Conservation (phyloP, 2,113 vertebrate genomes). For the Grammomys surdaster region DNA sequence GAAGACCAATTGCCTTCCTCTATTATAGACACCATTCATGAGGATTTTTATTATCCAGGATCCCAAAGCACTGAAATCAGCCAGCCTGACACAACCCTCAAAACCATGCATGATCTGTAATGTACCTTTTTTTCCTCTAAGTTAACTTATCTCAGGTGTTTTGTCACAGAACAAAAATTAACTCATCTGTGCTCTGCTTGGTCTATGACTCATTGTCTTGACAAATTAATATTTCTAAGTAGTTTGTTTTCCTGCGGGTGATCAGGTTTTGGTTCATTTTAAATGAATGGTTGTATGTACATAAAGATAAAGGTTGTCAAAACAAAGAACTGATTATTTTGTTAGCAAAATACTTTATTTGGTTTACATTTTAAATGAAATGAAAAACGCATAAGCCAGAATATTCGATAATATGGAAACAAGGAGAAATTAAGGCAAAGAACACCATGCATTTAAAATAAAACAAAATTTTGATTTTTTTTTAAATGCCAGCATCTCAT, state of each 20-base stretch:
- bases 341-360: constrained; percentile 60
- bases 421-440: constrained; percentile 15
- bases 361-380: constrained; percentile 36
- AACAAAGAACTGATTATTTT: not conserved
- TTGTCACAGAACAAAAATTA: not conserved
- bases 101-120: not conserved
- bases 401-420: constrained; percentile 1
- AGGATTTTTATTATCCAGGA: not conserved
- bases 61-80: not conserved
- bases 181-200: not conserved
- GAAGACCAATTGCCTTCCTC: not conserved
- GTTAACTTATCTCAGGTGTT: not conserved
- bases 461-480: not conserved
- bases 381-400: constrained; percentile 47
- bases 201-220: not conserved
- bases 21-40: not conserved
- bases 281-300: not conserved
- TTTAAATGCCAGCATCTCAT: not conserved
- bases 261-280: not conserved
- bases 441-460: not conserved
- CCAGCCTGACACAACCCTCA: not conserved
- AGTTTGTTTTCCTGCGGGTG: not conserved
- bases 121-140: not conserved
- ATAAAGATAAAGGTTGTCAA: not conserved
- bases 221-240: not conserved